Base-by-base conservation (phyloP, 1,140 invertebrate genomes). In the Spodoptera frugiperda region DNA sequence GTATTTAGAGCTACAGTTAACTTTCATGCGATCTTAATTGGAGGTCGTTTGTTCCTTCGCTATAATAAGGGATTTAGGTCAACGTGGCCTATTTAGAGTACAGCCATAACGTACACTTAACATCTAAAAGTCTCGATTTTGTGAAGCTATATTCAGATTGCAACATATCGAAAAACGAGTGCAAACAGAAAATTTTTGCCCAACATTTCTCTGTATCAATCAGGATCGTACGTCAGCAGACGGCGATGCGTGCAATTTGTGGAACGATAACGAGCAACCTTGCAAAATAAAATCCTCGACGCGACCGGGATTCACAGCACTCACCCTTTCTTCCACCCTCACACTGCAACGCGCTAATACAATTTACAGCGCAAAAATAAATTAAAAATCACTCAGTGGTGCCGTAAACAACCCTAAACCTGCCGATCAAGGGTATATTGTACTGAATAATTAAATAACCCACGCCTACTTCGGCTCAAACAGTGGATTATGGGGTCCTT, bases 401-500 rank as follows among this genome's bases (percentile, higher is more conserved):
- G 30, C 44, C 68, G 59, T 71, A 75, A 79, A 76, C 75, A 76
- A 77, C 59, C 30, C 71, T 11, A 80, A 81, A 78, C 77, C 73
- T 78, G 67, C 51, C 73, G 77, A 77, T 80, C 59, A 46, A 77
- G 70, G 78, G 44, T 77, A 65, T 80, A 84, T 86, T 84, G 82
- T 84, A 68, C 76, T 84, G 85, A 88, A 89, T 91, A 89, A 91
- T 88, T 89, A 81, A 88, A 85, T 67, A 81, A 71, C 44, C 79
- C 73, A 74, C 79, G 53, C 63, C 49, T 51, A 25, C 54, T 76
- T 75, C 85, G 77, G 25, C 55, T 73, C 76, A 71, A 85, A 82
- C 71, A 82, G 79, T 76, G 86, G 82, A 89, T 89, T 89, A 91
- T 90, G 85, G 84, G 85, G 77, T 86, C 77, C 78, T 85, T 82